A percentile compares a stretch with the other conserved stretches of the same genome.
Conservation (phyloP, 2,888 invertebrate genomes). For the Cataglyphis cursor region DNA sequence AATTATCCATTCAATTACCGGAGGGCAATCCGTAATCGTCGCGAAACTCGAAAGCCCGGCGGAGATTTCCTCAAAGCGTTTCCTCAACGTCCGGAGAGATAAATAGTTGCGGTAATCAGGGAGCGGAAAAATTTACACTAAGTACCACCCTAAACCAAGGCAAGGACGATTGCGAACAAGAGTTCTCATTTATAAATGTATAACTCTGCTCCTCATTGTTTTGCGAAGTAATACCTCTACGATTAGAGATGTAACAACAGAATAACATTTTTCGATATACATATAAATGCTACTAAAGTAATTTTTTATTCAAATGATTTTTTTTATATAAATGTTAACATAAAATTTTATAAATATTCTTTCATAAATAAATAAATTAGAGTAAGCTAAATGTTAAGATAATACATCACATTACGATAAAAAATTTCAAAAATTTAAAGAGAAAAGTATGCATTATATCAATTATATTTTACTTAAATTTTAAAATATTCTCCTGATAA, state of each 20-base stretch:
- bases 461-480: not conserved
- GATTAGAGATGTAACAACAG: not conserved
- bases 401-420: not conserved
- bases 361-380: not conserved
- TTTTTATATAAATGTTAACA: not conserved
- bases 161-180: conserved; percentile 8
- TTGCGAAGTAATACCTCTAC: conserved; percentile 10
- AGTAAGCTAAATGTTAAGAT: not conserved
- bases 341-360: not conserved
- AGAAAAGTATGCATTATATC: not conserved
- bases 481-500: not conserved
- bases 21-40: conserved; percentile 71
- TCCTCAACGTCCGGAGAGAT: conserved; percentile 44
- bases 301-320: not conserved
- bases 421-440: not conserved
- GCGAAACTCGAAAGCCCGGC: conserved; percentile 56
- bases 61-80: conserved; percentile 57
- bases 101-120: conserved; percentile 49
- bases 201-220: not conserved
- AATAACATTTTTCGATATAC: not conserved
- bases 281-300: not conserved
- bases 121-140: conserved; percentile 46
- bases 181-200: conserved; percentile 37
- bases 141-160: not conserved
- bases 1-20: conserved; percentile 83